Percentiles rank a stretch among this genome's conserved stretches.
phyloP scores from a whole-genome alignment of 2,113 vertebrate genomes.

The Nettapus auritus region DNA sequence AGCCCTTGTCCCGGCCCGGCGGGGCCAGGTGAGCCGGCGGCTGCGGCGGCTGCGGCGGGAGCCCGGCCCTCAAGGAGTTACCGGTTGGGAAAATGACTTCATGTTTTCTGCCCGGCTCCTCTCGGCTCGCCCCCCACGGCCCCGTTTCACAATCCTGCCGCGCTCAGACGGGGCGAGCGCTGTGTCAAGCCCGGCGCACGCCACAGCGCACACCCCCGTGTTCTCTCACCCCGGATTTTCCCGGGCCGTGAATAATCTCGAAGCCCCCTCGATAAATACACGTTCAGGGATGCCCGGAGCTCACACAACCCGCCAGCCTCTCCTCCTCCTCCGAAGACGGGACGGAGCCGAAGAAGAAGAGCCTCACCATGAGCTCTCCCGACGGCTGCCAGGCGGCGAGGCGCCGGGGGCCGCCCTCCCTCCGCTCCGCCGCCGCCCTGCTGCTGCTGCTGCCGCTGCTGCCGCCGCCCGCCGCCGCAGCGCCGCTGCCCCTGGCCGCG shows the following conservation, averaged over 20 bases:
- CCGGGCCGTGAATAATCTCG: slow-evolving; percentile 73
- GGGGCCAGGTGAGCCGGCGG: neutral
- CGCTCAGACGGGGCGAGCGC: neutral
- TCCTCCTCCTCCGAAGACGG: neutral
- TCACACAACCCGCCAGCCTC: slow-evolving; percentile 67
- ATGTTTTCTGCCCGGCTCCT: neutral
- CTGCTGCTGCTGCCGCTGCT: slow-evolving; percentile 5
- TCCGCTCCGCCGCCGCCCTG: neutral
- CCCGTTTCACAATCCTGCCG: slow-evolving; percentile 46
- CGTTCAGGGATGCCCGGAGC: slow-evolving; percentile 69
- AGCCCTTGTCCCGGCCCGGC: too few species aligned
- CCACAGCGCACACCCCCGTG: neutral
- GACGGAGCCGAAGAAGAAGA: neutral
- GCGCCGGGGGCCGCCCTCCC: neutral
- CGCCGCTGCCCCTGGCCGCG: neutral
- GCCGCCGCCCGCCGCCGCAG: slow-evolving; percentile 19
- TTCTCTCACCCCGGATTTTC: slow-evolving; percentile 75
- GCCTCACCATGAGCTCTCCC: slow-evolving; percentile 54
- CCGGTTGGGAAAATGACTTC: neutral
- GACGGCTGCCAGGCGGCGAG: slow-evolving; percentile 1
- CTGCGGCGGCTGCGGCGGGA: too few species aligned
- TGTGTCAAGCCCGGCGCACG: neutral
- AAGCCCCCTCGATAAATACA: slow-evolving; percentile 79
- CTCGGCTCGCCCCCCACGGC: neutral
- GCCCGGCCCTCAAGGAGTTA: neutral